Conservation (phyloP, 2,113 vertebrate species). For the Otolemur garnettii region DNA sequence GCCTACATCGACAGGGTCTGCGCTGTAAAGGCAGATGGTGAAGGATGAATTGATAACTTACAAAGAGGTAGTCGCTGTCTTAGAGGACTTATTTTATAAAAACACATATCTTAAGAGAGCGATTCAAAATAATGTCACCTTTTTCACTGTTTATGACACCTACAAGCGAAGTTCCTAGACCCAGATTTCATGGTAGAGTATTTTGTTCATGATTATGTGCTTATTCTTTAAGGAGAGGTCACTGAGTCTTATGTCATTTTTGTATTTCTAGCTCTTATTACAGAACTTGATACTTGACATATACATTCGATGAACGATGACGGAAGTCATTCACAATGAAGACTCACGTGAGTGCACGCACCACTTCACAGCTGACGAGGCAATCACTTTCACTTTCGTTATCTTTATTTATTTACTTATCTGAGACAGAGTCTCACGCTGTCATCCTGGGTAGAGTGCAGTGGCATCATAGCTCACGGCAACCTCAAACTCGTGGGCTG, state of each 20-base stretch:
- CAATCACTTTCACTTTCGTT: neutral
- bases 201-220: slow-evolving; percentile 20
- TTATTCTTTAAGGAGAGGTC: neutral
- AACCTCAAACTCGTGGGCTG: no score
- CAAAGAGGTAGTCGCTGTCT: neutral
- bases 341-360: neutral
- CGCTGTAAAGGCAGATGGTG: neutral
- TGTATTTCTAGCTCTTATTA: neutral
- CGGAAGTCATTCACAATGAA: neutral
- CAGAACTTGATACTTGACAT: neutral
- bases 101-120: neutral
- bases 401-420: no score
- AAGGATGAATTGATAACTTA: neutral
- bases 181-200: neutral
- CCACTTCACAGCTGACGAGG: neutral
- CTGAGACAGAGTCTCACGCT: no score
- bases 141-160: neutral
- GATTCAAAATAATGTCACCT: neutral
- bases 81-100: neutral
- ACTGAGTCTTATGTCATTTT: neutral
- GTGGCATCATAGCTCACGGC: no score
- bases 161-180: neutral
- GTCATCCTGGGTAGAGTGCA: no score
- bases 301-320: slow-evolving; percentile 12
- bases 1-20: neutral